Conservation (phyloP, 2,797 vertebrate species). For the Tragopan temminckii region DNA sequence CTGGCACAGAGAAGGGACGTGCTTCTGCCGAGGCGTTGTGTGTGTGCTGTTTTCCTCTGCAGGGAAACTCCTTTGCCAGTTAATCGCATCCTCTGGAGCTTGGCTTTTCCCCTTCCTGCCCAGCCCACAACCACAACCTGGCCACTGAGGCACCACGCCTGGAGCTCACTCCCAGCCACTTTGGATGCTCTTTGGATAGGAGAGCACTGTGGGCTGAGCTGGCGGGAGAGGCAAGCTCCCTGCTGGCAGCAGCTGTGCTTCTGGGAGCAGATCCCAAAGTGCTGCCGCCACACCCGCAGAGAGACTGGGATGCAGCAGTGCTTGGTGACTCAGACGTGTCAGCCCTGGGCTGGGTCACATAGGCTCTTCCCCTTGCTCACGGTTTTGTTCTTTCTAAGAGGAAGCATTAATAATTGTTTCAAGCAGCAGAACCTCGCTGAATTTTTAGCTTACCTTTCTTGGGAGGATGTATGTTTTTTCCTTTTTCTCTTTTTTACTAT, state of each 20-base stretch:
- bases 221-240: background rate
- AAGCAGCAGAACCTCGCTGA: background rate
- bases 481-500: background rate
- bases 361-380: background rate
- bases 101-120: background rate
- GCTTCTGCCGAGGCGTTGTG: background rate
- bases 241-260: background rate
- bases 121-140: background rate
- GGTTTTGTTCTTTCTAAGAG: background rate
- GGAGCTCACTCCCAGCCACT: background rate
- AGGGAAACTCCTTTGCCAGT: background rate
- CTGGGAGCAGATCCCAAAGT: background rate
- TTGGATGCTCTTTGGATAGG: background rate
- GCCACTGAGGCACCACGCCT: fast-evolving
- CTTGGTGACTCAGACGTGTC: background rate
- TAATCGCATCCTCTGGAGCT: background rate
- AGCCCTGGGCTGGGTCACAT: background rate
- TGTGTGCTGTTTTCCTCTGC: background rate
- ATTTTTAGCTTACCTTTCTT: background rate
- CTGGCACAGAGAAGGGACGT: background rate
- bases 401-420: background rate
- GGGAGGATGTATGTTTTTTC: background rate
- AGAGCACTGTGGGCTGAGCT: fast-evolving
- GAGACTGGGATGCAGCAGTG: background rate
- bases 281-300: background rate